Percentiles rank a stretch among this genome's conserved stretches.
Conservation (phyloP, 2,797 vertebrate species). For the Lithobates pipiens region DNA sequence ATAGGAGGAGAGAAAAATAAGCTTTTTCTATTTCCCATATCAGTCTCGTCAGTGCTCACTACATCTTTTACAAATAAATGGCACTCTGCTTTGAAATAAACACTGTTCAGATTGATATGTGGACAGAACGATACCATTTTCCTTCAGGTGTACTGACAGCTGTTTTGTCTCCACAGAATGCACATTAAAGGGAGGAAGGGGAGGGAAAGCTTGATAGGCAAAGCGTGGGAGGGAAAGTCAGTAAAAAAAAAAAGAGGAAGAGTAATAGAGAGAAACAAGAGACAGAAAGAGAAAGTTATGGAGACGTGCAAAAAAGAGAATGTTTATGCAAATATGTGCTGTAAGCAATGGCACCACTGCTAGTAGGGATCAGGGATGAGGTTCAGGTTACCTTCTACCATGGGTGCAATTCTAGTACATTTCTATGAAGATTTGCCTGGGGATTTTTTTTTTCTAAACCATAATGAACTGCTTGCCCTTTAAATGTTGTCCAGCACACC, state of each 20-base stretch:
- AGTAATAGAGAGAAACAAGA: neutral
- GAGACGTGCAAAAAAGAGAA: neutral
- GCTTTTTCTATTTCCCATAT: conserved; percentile 8
- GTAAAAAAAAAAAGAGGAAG: neutral
- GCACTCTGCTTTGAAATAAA: conserved; percentile 38
- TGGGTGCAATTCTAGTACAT: too few relatives aligned
- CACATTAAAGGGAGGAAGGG: neutral
- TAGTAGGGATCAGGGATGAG: too few relatives aligned
- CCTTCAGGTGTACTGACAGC: conserved; percentile 45
- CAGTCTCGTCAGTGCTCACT: neutral
- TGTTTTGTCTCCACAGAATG: conserved; percentile 26
- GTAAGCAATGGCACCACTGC: neutral
- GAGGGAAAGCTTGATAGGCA: neutral
- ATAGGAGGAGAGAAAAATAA: conserved; percentile 17
- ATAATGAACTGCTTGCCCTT: too few relatives aligned
- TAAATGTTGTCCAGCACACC: too few relatives aligned
- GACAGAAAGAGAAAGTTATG: neutral
- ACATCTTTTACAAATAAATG: conserved; percentile 29
- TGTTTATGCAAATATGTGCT: neutral
- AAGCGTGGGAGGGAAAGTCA: neutral
- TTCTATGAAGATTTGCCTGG: too few relatives aligned
- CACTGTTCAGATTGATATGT: conserved; percentile 29
- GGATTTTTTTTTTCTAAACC: too few relatives aligned
- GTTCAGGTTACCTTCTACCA: too few relatives aligned
- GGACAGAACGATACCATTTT: conserved; percentile 18